Conservation (phyloP, 2,113 vertebrate genomes). For the Neotragus moschatus region DNA sequence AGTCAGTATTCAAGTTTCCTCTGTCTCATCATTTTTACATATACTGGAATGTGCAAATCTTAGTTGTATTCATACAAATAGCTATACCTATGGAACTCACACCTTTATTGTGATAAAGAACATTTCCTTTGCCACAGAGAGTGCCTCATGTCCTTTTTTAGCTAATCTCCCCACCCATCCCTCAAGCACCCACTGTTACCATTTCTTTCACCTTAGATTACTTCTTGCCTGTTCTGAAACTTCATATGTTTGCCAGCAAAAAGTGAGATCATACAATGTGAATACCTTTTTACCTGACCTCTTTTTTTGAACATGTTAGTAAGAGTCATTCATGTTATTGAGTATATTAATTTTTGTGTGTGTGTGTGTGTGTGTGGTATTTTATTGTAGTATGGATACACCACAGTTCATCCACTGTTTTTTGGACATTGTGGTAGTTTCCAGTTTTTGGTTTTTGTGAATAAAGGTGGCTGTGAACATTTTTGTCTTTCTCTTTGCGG, state of each 20-base stretch:
- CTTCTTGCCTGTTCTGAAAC: neutral
- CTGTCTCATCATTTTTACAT: neutral
- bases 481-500: neutral
- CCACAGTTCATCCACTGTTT: neutral
- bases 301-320: neutral
- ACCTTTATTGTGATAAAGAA: neutral
- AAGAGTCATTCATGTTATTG: neutral
- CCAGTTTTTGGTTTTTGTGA: neutral
- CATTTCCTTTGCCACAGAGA: neutral
- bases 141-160: neutral
- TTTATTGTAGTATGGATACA: neutral
- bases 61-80: neutral
- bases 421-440: neutral
- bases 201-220: neutral
- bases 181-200: neutral
- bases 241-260: neutral
- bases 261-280: neutral
- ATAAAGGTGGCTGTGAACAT: neutral
- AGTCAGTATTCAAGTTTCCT: neutral
- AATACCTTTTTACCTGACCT: neutral
- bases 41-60: neutral
- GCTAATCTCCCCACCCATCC: neutral
- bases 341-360: neutral
- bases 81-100: neutral
- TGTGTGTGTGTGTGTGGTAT: neutral